A percentile compares a stretch with the other conserved stretches of the same genome.
Evolutionary conservation across 1,140 invertebrate genomes (phyloP).

Genomic region (Drosophila equinoxialis): DNA sequence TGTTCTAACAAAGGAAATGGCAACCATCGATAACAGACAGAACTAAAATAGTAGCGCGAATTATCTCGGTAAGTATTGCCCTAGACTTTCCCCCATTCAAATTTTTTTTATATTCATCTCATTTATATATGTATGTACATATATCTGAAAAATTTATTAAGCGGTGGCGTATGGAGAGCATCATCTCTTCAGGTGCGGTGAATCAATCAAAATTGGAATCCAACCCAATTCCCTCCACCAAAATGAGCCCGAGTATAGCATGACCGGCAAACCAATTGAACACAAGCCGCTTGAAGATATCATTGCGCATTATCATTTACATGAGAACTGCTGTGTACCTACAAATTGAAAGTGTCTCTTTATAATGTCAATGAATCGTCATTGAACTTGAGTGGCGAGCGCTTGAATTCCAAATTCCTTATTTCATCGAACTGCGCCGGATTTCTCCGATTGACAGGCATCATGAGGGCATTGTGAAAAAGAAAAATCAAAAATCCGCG

Average conservation of each 20-base stretch:
- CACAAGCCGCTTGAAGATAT: conserved; percentile 33
- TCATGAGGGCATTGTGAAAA: conserved; percentile 20
- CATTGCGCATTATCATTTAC: conserved; percentile 68
- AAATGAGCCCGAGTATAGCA: conserved; percentile 20
- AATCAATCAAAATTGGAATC: conserved; percentile 58
- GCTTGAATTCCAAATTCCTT: conserved; percentile 27
- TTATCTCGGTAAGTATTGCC: too few relatives aligned
- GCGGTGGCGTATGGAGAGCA: neutral
- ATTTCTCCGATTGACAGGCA: conserved; percentile 70
- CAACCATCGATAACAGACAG: too few relatives aligned
- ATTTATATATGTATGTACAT: too few relatives aligned
- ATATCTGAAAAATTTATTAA: too few relatives aligned
- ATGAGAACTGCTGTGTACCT: conserved; percentile 35
- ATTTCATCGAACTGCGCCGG: conserved; percentile 74
- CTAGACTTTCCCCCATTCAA: too few relatives aligned
- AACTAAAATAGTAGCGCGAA: too few relatives aligned
- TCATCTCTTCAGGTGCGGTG: conserved; percentile 57
- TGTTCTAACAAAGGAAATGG: neutral
- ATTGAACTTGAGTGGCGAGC: conserved; percentile 46
- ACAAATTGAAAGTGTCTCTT: conserved; percentile 71
- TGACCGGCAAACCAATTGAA: conserved; percentile 33
- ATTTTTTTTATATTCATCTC: too few relatives aligned
- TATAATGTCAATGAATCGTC: conserved; percentile 77
- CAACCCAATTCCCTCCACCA: conserved; percentile 20
- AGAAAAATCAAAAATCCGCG: conserved; percentile 64